A percentile compares a stretch with the other conserved stretches of the same genome.
These are phyloP conservation scores for Allobates femoralis DNA, from an alignment of 2,797 vertebrate genomes.

Conservation along the genomic window DNA sequence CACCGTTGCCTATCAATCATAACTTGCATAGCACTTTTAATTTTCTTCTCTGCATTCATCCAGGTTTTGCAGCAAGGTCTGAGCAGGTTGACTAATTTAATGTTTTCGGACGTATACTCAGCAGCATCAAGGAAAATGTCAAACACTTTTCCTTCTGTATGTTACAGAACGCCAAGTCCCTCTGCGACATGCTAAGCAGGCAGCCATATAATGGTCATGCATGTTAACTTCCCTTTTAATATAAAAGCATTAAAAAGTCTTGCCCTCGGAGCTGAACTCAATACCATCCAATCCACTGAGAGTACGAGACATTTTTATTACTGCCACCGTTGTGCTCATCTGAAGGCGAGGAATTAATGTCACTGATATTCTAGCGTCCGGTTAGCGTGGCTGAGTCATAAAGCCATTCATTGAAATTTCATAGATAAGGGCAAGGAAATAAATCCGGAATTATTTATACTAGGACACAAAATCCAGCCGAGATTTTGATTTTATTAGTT, in stretches of 20 bases:
- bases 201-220: conserved; percentile 22
- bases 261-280: conserved; percentile 45
- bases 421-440: conserved; percentile 53
- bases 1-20: background rate
- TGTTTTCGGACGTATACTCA: background rate
- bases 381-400: conserved; percentile 43
- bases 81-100: conserved; percentile 25
- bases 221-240: conserved; percentile 42
- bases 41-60: background rate
- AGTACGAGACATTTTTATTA: conserved; percentile 39
- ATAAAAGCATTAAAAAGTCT: conserved; percentile 19
- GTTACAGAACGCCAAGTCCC: conserved; percentile 25
- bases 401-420: conserved; percentile 47
- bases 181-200: conserved; percentile 25
- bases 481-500: conserved; percentile 21
- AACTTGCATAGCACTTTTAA: background rate
- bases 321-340: conserved; percentile 5
- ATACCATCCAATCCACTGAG: conserved; percentile 1
- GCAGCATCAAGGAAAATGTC: conserved; percentile 9
- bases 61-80: conserved; percentile 16
- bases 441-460: conserved; percentile 50
- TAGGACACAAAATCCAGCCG: conserved; percentile 17
- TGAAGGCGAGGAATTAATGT: conserved; percentile 46
- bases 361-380: conserved; percentile 50
- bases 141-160: conserved; percentile 8